Evolutionary conservation across 1,140 invertebrate genomes (phyloP), one percentile per base, ranked within the genome.

Genomic region (Danaus melanippus): DNA sequence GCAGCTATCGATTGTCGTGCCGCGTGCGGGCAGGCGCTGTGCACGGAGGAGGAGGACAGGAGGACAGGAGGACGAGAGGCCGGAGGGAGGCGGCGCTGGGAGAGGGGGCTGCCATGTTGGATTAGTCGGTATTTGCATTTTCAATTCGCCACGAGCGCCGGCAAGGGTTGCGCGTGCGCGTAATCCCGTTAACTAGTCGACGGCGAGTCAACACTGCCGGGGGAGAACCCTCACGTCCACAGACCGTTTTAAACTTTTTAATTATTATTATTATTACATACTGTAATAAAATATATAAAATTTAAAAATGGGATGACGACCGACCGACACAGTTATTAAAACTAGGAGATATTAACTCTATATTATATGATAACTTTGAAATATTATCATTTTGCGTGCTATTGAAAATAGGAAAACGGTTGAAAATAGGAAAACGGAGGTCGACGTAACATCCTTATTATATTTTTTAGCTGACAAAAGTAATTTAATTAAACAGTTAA

Each of bases 51-150:
- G 21, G 21, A 32, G 21, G 21, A 32, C 15, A 32, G 21, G 21
- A 32, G 21, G 21, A 32, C 15, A 15, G 15, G 15, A 15, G 15
- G 15, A 15, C 15, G 15, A 15, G 15, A 15, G 15, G 15, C 3
- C 15, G 45, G 56, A 12, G 54, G 10, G 8, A 40, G 39, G 41
- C 46, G 51, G 51, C 39, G 52, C 32, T 42, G 54, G 1, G 40
- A 12, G 49, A 42, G 52, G 55, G 48, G 66, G 55, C 66, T 53
- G 76, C 76, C 78, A 79, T 79, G 56, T 71, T 71, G 78, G 60
- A 77, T 76, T 77, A 79, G 59, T 62, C 44, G 9, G 55, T 76
- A 79, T 82, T 82, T 82, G 79, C 79, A 82, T 82, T 81, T 76
- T 67, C 67, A 77, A 81, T 75, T 69, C 61, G 47, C 50, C 53